Percentiles rank a stretch among this genome's conserved stretches.
Conservation (phyloP, 2,888 invertebrate species). For the Eupithecia tripunctaria region DNA sequence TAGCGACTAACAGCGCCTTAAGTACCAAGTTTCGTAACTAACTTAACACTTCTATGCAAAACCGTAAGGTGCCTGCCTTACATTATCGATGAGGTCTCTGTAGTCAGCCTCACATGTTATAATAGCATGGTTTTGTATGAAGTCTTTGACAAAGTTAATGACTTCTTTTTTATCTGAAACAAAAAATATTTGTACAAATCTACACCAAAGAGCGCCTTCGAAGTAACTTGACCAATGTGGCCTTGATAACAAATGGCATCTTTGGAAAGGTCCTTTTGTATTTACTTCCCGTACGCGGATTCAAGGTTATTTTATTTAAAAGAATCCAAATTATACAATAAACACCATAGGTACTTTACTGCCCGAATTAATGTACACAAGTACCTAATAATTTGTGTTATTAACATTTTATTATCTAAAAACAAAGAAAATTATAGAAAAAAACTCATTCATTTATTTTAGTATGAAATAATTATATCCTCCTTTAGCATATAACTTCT, state of each 20-base stretch:
- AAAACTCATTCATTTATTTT: too few species aligned
- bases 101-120: slow-evolving; percentile 83
- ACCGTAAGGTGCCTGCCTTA: slow-evolving; percentile 38
- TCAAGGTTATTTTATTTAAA: neutral
- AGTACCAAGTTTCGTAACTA: neutral
- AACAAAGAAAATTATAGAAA: too few species aligned
- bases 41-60: slow-evolving; percentile 19
- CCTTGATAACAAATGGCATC: neutral
- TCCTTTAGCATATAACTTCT: too few species aligned
- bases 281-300: neutral
- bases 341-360: too few species aligned
- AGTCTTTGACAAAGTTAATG: slow-evolving; percentile 77
- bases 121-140: slow-evolving; percentile 77
- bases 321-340: neutral
- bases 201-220: neutral
- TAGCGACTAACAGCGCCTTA: too few species aligned
- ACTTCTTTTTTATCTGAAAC: slow-evolving; percentile 84
- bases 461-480: too few species aligned
- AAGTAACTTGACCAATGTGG: too few species aligned
- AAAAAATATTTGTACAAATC: slow-evolving; percentile 19
- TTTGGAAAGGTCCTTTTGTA: neutral
- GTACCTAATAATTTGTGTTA: too few species aligned
- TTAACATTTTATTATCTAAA: too few species aligned
- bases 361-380: too few species aligned
- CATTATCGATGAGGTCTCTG: slow-evolving; percentile 72